Evolutionary conservation across 1,140 invertebrate genomes (phyloP).

Genomic region (Asbolus verrucosus): DNA sequence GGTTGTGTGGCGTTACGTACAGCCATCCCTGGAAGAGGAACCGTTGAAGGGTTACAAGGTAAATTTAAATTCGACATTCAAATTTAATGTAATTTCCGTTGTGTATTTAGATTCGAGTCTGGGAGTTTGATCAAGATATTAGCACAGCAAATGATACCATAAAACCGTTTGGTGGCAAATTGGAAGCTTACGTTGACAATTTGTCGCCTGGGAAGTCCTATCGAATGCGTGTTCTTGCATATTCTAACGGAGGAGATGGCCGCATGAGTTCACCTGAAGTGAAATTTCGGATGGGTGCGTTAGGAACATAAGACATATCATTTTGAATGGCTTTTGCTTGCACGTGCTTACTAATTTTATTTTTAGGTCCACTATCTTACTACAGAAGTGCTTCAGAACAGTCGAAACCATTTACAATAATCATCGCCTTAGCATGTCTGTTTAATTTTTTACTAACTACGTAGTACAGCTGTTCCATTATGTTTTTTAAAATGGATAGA

Average conservation of each 20-base stretch:
- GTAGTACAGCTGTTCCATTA: constrained; percentile 3
- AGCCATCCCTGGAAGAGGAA: constrained; percentile 90
- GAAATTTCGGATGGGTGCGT: constrained; percentile 85
- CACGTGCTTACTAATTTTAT: constrained; percentile 31
- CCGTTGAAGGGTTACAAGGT: constrained; percentile 94
- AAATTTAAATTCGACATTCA: too few relatives aligned
- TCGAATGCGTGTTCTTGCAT: constrained; percentile 90
- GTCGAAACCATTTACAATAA: constrained; percentile 33
- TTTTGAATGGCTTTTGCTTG: constrained; percentile 13
- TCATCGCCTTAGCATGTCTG: constrained; percentile 29
- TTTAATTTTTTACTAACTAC: constrained; percentile 27
- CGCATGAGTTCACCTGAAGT: constrained; percentile 94
- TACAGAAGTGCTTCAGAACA: constrained; percentile 36
- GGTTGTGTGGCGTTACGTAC: constrained; percentile 93
- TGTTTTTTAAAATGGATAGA: constrained; percentile 1
- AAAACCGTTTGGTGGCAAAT: constrained; percentile 78
- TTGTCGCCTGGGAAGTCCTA: constrained; percentile 90
- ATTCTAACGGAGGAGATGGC: constrained; percentile 94
- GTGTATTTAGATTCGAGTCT: constrained; percentile 80
- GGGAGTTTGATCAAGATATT: constrained; percentile 94
- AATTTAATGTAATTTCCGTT: too few relatives aligned
- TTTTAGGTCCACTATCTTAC: constrained; percentile 37
- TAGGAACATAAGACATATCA: constrained; percentile 26
- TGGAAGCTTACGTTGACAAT: constrained; percentile 82
- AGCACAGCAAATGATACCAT: constrained; percentile 90